phyloP scores from a whole-genome alignment of 2,797 vertebrate species.

The Pseudocheirus occidentalis region DNA sequence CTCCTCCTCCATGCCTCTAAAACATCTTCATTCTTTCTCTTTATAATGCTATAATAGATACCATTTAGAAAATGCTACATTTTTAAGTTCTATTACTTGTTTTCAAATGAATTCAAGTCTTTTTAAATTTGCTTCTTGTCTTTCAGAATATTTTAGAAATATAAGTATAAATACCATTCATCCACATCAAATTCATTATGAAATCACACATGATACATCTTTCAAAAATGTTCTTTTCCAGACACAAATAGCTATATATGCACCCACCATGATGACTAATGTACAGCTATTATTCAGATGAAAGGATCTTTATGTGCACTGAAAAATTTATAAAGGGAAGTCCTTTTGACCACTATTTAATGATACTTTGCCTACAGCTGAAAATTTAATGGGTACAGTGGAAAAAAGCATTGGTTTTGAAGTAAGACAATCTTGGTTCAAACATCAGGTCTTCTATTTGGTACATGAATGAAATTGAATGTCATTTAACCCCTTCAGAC shows the following conservation, averaged over 20 bases:
- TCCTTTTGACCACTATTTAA: conserved; percentile 60
- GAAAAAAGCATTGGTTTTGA: background rate
- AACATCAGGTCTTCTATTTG: background rate
- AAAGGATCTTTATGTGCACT: conserved; percentile 68
- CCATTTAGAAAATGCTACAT: conserved; percentile 9
- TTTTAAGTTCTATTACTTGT: conserved; percentile 29
- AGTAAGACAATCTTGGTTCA: background rate
- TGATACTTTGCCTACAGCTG: conserved; percentile 61
- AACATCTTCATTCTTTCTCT: conserved; percentile 26
- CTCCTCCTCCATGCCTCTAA: conserved; percentile 5
- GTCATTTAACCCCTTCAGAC: background rate
- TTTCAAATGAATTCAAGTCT: conserved; percentile 43
- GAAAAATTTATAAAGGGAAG: conserved; percentile 69
- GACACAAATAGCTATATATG: conserved; percentile 67
- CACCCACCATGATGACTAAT: conserved; percentile 49
- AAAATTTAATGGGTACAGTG: conserved; percentile 42
- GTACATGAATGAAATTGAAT: background rate
- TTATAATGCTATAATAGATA: conserved; percentile 15
- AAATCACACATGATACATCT: conserved; percentile 42
- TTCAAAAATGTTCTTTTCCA: conserved; percentile 60
- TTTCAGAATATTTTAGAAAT: conserved; percentile 60
- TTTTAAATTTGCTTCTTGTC: conserved; percentile 48
- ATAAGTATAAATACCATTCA: conserved; percentile 54
- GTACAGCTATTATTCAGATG: conserved; percentile 28
- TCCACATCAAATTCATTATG: conserved; percentile 71